A percentile compares a stretch with the other conserved stretches of the same genome.
These are phyloP conservation scores for Aphrocallistes beatrix DNA, from an alignment of 37 sponge, comb jelly and placozoan species.

Conservation along the genomic window DNA sequence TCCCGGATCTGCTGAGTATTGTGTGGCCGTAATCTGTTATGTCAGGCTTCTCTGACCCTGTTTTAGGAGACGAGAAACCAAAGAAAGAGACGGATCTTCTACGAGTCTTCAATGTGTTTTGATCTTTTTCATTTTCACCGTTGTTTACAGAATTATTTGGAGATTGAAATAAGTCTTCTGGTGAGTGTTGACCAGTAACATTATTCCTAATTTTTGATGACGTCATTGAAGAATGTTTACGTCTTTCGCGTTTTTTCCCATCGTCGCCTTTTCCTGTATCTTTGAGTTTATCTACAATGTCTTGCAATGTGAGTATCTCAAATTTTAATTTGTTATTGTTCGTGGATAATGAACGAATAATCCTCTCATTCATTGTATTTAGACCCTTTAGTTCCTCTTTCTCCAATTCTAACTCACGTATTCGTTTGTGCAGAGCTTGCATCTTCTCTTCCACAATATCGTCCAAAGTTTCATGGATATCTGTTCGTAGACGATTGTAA, in stretches of 20 bases:
- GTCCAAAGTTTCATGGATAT: background rate
- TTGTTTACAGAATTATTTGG: background rate
- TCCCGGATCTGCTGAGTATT: background rate
- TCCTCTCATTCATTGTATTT: background rate
- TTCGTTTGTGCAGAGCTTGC: slow-evolving; percentile 1
- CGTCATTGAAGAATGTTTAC: background rate
- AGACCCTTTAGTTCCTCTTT: background rate
- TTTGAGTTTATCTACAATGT: background rate
- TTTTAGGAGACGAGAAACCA: background rate
- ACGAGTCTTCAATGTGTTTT: background rate
- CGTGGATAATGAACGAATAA: background rate
- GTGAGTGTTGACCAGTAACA: background rate
- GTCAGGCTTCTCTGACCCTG: background rate
- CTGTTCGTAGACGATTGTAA: background rate
- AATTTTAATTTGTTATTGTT: background rate
- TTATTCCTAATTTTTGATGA: background rate
- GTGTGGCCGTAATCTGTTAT: background rate
- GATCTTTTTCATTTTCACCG: background rate
- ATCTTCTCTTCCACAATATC: slow-evolving; percentile 13
- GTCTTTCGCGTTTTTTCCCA: background rate
- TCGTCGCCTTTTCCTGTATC: background rate
- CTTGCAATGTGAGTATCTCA: background rate
- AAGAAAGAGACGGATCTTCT: background rate
- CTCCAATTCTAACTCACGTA: background rate
- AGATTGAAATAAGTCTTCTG: background rate